Percentiles rank a stretch among this genome's conserved stretches.
Evolutionary conservation across 1,140 invertebrate genomes (phyloP).

Genomic region (Tigriopus japonicus): DNA sequence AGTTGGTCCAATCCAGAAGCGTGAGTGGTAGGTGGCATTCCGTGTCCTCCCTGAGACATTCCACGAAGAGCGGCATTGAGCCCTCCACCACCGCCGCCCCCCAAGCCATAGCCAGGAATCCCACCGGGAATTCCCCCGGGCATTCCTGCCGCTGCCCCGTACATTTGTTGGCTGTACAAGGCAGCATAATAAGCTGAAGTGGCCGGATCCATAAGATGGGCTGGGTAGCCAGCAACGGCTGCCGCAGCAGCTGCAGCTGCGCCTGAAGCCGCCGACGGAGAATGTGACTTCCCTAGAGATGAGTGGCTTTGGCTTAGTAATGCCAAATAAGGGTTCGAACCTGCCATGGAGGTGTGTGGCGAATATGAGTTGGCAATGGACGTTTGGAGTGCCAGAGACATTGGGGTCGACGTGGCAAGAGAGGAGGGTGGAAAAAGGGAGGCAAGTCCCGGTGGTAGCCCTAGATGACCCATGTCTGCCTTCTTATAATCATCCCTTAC

Average conservation of each 20-base stretch:
- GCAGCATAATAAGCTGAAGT: constrained; percentile 8
- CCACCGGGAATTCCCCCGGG: no score
- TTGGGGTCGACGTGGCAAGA: neutral
- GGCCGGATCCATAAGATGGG: constrained; percentile 6
- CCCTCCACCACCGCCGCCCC: no score
- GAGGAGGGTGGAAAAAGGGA: neutral
- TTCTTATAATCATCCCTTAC: constrained; percentile 1
- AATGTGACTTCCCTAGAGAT: neutral
- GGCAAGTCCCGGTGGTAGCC: no score
- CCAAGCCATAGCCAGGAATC: no score
- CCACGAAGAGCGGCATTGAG: no score
- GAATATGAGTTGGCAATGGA: neutral
- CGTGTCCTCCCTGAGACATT: no score
- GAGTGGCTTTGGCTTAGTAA: neutral
- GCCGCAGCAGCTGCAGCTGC: neutral
- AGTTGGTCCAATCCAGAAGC: neutral
- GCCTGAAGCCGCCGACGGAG: neutral
- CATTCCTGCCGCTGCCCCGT: neutral
- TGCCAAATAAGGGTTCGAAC: constrained; percentile 2
- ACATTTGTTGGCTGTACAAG: constrained; percentile 4
- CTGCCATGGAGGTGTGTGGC: neutral
- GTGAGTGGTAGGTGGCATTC: neutral
- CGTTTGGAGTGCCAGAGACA: neutral
- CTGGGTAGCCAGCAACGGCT: neutral
- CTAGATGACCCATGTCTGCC: neutral